These are phyloP conservation scores for Lithophane semibrunnea DNA, from an alignment of 2,888 invertebrate genomes.

Conservation along the genomic window DNA sequence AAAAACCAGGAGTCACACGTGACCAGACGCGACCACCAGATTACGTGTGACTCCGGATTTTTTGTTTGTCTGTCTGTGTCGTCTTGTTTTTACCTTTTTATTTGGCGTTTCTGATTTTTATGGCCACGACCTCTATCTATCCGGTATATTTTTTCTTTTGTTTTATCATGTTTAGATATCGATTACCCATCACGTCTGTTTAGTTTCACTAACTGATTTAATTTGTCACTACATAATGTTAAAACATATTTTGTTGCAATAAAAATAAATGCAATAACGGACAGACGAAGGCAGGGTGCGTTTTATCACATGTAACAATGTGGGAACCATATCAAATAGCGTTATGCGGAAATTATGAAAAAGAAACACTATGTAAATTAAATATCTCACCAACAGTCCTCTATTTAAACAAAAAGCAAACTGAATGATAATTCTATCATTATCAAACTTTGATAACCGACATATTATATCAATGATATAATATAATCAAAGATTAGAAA, in stretches of 20 bases:
- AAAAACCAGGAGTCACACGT: no score
- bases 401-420: conserved; percentile 18
- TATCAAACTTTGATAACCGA: conserved; percentile 15
- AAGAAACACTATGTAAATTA: background rate
- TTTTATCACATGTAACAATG: conserved; percentile 25
- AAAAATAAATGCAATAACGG: conserved; percentile 21
- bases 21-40: no score
- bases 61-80: no score
- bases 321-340: background rate
- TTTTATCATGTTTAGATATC: no score
- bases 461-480: conserved; percentile 11
- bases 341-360: background rate
- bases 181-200: no score
- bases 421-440: conserved; percentile 13
- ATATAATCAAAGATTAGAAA: conserved; percentile 10
- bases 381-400: conserved; percentile 15
- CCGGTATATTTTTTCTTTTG: no score
- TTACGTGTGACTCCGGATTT: no score
- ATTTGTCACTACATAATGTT: no score
- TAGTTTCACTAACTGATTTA: no score
- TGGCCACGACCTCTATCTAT: no score
- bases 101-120: no score
- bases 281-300: background rate
- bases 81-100: no score
- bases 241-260: background rate